Evolutionary conservation across 2,888 invertebrate genomes (phyloP), one percentile per base, ranked within the genome.

Genomic region (Carpatolechia fugitivella): DNA sequence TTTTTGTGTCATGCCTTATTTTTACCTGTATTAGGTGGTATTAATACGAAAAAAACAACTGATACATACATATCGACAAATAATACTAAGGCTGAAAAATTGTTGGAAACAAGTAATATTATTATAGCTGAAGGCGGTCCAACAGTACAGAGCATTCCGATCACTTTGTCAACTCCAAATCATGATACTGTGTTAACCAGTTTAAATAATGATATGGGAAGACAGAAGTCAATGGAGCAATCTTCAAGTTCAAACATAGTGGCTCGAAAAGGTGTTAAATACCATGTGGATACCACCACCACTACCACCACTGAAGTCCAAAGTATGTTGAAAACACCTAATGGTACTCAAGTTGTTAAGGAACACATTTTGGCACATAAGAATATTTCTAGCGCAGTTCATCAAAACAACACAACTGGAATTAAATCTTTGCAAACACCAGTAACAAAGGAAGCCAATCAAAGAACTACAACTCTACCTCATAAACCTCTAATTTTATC

Each of bases 401-500:
- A 18, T 49, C 33, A 18, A 18, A 49, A 13, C 10, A 47, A 14
- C 31, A 47, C 11, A 4, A n/a, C 13, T 16, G 3, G 1, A 4
- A 16, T 14, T 18, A 20, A 20, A 35, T n/a, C 30, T 18, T 5
- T 31, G 1, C 29, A n/a, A 13, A 30, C 10, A 8, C 7, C 31
- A 24, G 41, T 44, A 48, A 60, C 53, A 10, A 60, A 41, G 31
- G 52, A 51, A 18, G 46, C 56, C 35, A 63, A 60, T 40, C 35
- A 29, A 30, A 56, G 38, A 8, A 64, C 52, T 33, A 58, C 59
- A 69, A 63, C 8, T 58, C 60, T 62, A 40, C 72, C 56, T 24
- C 81, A 78, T 52, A 88, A 89, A 54, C 88, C 88, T 35, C 52
- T 63, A 44, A 57, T 80, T 38, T 57, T 84, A 48, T 80, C 79